Base-by-base conservation (phyloP, 2,797 vertebrate genomes). In the Steatocranus sp. region DNA sequence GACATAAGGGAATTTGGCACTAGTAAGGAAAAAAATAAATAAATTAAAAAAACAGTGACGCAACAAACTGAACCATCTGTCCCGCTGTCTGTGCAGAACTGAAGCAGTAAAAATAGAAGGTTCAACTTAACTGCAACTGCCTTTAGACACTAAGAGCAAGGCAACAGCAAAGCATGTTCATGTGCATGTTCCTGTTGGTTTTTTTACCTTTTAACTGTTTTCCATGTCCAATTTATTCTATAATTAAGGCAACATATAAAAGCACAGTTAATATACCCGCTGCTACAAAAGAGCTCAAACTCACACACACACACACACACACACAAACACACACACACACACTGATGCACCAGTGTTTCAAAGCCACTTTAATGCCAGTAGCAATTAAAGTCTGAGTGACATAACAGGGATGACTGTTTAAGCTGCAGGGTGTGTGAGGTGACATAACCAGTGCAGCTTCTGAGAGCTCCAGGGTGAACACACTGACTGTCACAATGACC, bases 21-120 rank as follows among this genome's bases (percentile, higher is more conserved):
- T 70, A 70, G 34, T 10, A 17, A 43, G 49, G n/a, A 36, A 66
- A 34, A 5, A 51, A 9, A 66, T 0, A 56, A 51, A 27, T 7
- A 61, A 30, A 51, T 70, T 1, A 0, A 70, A 66, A 53, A 41
- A 81, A 58, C 43, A 36, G 2, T 91, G 93, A 94, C 50, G 86
- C 85, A 93, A 92, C 78, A 56, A 84, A 85, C 70, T 32, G 58
- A 89, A 90, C 93, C 92, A 92, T 94, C 93, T 92, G 91, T 83
- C 86, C 75, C 50, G 3, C 85, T 87, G 87, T 54, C 76, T 76
- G 84, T 90, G 83, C 66, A 70, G 76, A 46, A 82, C 38, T 56
- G 50, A 32, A 78, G 50, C 20, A 8, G 77, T 32, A 80, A 79
- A 85, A 85, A 86, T 70, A 86, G 63, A 81, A 48, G 70, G 56